These are phyloP conservation scores for Cebus imitator DNA, from an alignment of 2,113 vertebrate genomes.

Conservation along the genomic window DNA sequence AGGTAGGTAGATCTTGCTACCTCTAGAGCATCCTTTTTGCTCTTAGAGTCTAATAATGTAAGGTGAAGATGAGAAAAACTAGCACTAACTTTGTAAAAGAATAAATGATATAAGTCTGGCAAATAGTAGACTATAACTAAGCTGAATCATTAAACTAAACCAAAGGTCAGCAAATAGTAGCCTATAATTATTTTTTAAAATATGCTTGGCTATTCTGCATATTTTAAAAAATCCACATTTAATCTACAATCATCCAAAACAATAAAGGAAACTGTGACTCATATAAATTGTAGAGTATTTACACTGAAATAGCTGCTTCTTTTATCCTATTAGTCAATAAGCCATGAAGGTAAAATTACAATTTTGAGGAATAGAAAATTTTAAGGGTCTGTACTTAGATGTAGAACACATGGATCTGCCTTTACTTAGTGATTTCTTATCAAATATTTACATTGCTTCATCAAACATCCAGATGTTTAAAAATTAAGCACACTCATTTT, in stretches of 20 bases:
- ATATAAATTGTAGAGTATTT: background rate
- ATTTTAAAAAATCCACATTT: background rate
- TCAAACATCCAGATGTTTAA: constrained; percentile 29
- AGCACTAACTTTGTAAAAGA: background rate
- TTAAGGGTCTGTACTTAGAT: background rate
- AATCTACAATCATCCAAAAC: background rate
- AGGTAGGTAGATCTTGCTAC: background rate
- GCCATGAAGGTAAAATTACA: background rate
- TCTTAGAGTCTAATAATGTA: background rate
- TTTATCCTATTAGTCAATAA: background rate
- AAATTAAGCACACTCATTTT: background rate
- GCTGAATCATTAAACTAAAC: constrained; percentile 16
- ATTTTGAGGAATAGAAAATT: background rate
- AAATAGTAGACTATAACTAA: background rate
- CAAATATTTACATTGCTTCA: background rate
- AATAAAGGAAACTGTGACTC: background rate
- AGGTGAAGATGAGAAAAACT: background rate
- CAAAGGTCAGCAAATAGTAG: background rate
- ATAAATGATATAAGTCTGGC: background rate
- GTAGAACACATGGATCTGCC: background rate
- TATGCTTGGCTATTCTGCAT: background rate
- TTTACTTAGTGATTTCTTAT: background rate
- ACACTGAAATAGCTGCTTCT: background rate
- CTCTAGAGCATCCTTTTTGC: background rate
- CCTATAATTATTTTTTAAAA: too few species aligned